Percentiles rank a stretch among this genome's conserved stretches.
Evolutionary conservation across 1,140 invertebrate genomes (phyloP).

Genomic region (Cotesia typhae): DNA sequence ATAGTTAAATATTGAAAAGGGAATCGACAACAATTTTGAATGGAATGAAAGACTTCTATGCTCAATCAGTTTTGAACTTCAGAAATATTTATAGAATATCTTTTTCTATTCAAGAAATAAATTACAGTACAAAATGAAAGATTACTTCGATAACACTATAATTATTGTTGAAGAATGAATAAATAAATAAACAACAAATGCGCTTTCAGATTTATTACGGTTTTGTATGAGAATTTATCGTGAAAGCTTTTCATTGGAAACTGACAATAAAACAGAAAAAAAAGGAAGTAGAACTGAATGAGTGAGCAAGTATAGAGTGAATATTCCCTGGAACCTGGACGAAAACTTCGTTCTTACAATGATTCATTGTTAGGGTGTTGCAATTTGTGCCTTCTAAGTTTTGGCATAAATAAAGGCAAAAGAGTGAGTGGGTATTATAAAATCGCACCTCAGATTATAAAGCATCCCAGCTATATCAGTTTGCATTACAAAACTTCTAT

Average conservation of each 20-base stretch:
- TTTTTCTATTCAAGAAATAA: no score
- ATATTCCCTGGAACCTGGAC: not conserved
- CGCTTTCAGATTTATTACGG: conserved; percentile 9
- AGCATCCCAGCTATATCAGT: conserved; percentile 5
- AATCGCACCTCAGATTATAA: conserved; percentile 16
- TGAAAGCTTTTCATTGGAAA: conserved; percentile 27
- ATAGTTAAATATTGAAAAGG: no score
- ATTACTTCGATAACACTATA: no score
- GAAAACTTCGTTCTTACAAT: conserved; percentile 22
- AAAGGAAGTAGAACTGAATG: no score
- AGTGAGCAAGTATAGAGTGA: no score
- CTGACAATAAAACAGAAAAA: not conserved
- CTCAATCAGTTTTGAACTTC: no score
- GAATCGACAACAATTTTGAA: no score
- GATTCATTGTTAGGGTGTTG: conserved; percentile 31
- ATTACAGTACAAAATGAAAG: no score
- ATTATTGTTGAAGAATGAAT: not conserved
- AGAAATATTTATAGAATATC: no score
- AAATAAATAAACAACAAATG: conserved; percentile 1
- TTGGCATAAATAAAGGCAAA: conserved; percentile 34
- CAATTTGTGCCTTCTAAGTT: conserved; percentile 33
- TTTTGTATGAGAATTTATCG: conserved; percentile 15
- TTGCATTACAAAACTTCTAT: conserved; percentile 16
- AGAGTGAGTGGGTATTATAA: conserved; percentile 6
- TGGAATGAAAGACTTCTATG: no score